phyloP scores from a whole-genome alignment of 1,140 invertebrate species.

The Bombus vancouverensis region DNA sequence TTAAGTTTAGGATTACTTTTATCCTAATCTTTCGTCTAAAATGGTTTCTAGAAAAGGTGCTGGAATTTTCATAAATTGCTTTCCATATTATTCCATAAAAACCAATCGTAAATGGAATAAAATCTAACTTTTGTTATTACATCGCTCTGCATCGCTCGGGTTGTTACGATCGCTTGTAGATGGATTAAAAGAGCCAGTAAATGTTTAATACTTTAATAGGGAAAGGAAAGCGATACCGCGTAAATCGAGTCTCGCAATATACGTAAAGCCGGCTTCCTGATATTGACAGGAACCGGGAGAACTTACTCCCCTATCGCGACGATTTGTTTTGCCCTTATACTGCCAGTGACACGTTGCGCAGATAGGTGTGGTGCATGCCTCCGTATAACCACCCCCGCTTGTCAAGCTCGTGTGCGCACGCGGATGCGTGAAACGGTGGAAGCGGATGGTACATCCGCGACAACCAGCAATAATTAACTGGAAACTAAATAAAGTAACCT shows the following conservation, averaged over 20 bases:
- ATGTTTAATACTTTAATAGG: constrained; percentile 28
- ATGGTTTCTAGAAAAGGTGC: no score
- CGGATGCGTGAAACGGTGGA: constrained; percentile 20
- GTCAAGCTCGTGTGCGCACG: constrained; percentile 7
- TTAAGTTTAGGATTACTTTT: no score
- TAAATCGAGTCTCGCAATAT: constrained; percentile 35
- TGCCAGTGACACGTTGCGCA: constrained; percentile 37
- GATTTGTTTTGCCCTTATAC: constrained; percentile 35
- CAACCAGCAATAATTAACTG: constrained; percentile 29
- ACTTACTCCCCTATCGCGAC: constrained; percentile 20
- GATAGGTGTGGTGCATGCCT: constrained; percentile 18
- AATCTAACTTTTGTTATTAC: neutral
- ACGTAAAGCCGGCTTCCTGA: constrained; percentile 30
- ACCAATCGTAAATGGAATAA: neutral
- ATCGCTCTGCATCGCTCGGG: neutral
- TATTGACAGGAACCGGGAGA: constrained; percentile 35
- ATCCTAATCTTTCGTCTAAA: no score
- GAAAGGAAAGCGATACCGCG: constrained; percentile 19
- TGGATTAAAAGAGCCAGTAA: neutral
- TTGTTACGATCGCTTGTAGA: neutral
- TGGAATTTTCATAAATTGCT: neutral
- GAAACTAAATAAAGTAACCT: constrained; percentile 23
- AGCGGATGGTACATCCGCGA: neutral
- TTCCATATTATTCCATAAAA: no score
- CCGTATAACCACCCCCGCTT: constrained; percentile 28